Base-by-base conservation (phyloP, 2,797 vertebrate genomes). In the Erpetoichthys calabaricus region DNA sequence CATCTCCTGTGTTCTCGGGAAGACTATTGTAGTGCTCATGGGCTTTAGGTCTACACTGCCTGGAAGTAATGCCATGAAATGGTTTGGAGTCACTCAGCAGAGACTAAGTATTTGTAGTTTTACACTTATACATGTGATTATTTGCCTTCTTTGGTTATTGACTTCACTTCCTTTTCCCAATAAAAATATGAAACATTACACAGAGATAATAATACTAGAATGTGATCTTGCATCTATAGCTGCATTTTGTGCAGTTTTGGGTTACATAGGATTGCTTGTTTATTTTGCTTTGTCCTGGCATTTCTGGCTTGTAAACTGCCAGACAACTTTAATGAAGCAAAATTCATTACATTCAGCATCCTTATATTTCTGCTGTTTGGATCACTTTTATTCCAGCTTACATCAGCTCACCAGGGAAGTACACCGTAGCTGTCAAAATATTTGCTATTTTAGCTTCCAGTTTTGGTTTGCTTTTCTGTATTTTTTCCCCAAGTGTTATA, bases 321-420 rank as follows among this genome's bases (percentile, higher is more conserved):
- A 1, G 80, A 80, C 55, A 76, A 75, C 64, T 86, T 80, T 46
- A 85, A 86, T 3, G 82, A 84, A 59, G 80, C 80, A 2, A 85
- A 81, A 60, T 77, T 77, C 42, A 84, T 86, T n/a, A n/a, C n/a
- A n/a, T n/a, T 86, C 56, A 85, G 79, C 61, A 82, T 83, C 73
- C 63, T 85, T 2, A 85, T 83, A 52, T 85, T 85, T 60, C 80
- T 67, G 80, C 78, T 2, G 82, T 86, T 5, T 84, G 81, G 82
- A 70, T 84, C 55, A 79, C 81, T 3, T 85, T 84, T 60, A 76
- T 83, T 44, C 80, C 81, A 7, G 79, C 78, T 45, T 85, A 85
- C 55, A 62, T 81, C 42, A 83, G 84, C 63, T 75, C 83, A 44
- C 67, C 72, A 53, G 82, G 82, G 42, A 84, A 83, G 63, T 84